These are phyloP conservation scores for Drosophila punjabiensis DNA, from an alignment of 1,140 invertebrate species.

Conservation along the genomic window DNA sequence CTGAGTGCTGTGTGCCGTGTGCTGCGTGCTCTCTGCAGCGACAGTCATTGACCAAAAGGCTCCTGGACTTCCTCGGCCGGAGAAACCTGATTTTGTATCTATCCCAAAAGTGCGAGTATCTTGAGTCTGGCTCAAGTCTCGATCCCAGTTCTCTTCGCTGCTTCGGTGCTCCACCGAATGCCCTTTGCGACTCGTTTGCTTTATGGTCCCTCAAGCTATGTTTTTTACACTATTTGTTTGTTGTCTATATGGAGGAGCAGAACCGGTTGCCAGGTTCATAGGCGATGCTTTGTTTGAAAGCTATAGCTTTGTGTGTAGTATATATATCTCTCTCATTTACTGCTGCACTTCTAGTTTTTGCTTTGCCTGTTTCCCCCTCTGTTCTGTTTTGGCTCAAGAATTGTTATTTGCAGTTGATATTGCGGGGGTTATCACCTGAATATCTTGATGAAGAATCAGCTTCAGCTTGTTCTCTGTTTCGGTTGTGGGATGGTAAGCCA, in stretches of 20 bases:
- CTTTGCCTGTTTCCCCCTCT: constrained; percentile 3
- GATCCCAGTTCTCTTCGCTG: constrained; percentile 19
- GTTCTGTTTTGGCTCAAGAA: constrained; percentile 12
- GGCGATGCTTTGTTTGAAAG: constrained; percentile 54
- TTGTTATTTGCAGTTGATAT: constrained; percentile 36
- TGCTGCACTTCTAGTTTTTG: constrained; percentile 51
- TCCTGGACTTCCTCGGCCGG: constrained; percentile 47
- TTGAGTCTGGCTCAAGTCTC: constrained; percentile 39
- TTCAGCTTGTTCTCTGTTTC: constrained; percentile 62
- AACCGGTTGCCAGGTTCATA: constrained; percentile 64
- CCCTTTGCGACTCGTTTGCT: constrained; percentile 66
- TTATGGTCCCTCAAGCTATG: constrained; percentile 70
- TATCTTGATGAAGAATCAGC: constrained; percentile 36
- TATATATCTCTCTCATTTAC: constrained; percentile 30
- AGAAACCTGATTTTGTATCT: constrained; percentile 62
- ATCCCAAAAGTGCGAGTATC: constrained; percentile 61
- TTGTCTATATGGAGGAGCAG: constrained; percentile 58
- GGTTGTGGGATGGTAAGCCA: constrained; percentile 48
- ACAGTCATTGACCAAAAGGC: constrained; percentile 62
- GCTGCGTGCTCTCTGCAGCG: constrained; percentile 14
- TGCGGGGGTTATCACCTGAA: constrained; percentile 43
- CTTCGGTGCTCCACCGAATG: constrained; percentile 20
- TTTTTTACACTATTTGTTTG: constrained; percentile 64
- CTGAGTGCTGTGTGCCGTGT: constrained; percentile 1
- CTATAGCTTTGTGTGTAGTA: constrained; percentile 41